phyloP scores from a whole-genome alignment of 1,140 invertebrate species.

The Drosophila sucinea region DNA sequence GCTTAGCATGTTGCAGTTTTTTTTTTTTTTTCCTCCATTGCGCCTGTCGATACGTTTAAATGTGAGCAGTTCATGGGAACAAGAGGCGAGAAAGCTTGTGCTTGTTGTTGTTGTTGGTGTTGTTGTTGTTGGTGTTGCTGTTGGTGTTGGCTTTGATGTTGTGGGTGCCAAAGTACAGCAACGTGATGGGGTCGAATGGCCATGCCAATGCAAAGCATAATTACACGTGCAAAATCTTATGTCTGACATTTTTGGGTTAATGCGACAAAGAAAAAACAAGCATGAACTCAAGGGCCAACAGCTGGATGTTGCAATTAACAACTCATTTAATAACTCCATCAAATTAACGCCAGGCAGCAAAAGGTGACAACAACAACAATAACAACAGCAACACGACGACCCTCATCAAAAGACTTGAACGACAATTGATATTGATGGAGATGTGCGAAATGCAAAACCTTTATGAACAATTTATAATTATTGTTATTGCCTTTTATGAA shows the following conservation, averaged over 20 bases:
- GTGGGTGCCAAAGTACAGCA: slow-evolving; percentile 54
- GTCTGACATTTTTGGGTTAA: slow-evolving; percentile 75
- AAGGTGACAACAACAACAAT: slow-evolving; percentile 11
- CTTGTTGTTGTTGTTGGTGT: slow-evolving; percentile 35
- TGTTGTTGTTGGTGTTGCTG: slow-evolving; percentile 23
- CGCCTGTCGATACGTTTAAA: slow-evolving; percentile 68
- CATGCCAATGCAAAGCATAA: slow-evolving; percentile 34
- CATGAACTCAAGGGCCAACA: slow-evolving; percentile 28
- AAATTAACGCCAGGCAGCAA: slow-evolving; percentile 16
- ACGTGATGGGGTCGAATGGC: slow-evolving; percentile 53
- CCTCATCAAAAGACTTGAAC: slow-evolving; percentile 53
- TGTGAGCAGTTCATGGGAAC: slow-evolving; percentile 79
- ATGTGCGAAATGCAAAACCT: slow-evolving; percentile 30
- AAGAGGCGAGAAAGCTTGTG: slow-evolving; percentile 64
- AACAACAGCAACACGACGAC: slow-evolving; percentile 30
- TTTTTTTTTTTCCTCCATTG: not conserved
- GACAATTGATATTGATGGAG: slow-evolving; percentile 34
- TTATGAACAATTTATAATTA: slow-evolving; percentile 54
- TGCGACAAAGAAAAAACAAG: slow-evolving; percentile 40
- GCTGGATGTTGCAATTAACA: slow-evolving; percentile 57
- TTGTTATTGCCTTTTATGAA: slow-evolving; percentile 63
- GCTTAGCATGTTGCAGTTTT: slow-evolving; percentile 64
- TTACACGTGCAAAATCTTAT: slow-evolving; percentile 55
- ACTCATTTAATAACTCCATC: slow-evolving; percentile 77
- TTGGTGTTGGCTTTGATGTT: slow-evolving; percentile 39